Base-by-base conservation (phyloP, 35 echinoderm and acorn worm genomes). In the Amphiura filiformis region DNA sequence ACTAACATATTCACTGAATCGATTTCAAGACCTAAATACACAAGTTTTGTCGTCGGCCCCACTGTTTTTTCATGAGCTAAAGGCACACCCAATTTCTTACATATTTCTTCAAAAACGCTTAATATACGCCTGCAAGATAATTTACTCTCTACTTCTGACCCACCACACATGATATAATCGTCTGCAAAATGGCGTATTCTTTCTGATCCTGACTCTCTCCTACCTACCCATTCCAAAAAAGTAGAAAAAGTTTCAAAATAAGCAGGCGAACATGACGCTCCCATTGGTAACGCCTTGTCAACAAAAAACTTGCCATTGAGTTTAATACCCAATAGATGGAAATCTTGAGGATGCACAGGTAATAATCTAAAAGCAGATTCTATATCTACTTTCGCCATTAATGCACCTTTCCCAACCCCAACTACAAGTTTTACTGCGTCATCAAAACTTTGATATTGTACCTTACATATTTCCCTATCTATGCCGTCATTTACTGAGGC, bases 401-500 rank as follows among this genome's bases (percentile, higher is more conserved):
- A 26, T 11, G 75, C 75, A 5, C 75, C 75, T 32, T 30, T 30
- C 5, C 75, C 75, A 32, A 35, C 75, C 75, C 26, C 5, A 11
- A 35, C 75, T 11, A 77, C 34, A 3, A 77, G 12, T 12, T 35
- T 3, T 4, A 79, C 77, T 35, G 77, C 77, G 34, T 35, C 26
- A 34, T 79, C 77, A 34, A 79, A 79, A 38, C 38, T 79, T 0
- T 18, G 20, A 34, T 79, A 79, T 38, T 79, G 0, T 20, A 79
- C 77, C 38, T 34, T 22, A 15, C 77, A 79, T 4, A 79, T 17
- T 22, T 79, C 1, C 0, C n/a, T 0, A 34, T 79, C 77, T 31
- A 79, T 79, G 0, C 77, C 77, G 34, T 79, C 77, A 35, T 79
- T 79, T 4, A 79, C 77, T 15, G 77, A 79, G 0, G 26, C 77